These are phyloP conservation scores for Dendrocincla tyrannina DNA, from an alignment of 2,797 vertebrate species.

Conservation along the genomic window DNA sequence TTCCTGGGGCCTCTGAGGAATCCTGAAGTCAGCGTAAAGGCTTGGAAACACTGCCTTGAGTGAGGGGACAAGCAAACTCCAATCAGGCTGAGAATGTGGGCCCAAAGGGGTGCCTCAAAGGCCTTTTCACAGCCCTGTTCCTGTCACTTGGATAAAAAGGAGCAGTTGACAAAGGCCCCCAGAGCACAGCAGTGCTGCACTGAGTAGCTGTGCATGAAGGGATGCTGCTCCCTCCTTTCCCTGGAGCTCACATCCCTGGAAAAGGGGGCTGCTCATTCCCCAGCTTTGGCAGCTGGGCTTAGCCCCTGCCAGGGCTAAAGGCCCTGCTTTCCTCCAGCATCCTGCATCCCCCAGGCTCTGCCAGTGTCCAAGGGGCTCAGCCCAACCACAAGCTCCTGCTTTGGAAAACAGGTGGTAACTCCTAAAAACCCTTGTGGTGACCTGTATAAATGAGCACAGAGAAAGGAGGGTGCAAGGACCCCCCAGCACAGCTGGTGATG, in stretches of 20 bases:
- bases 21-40: neutral
- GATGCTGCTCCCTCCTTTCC: neutral
- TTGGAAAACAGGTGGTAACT: neutral
- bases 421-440: neutral
- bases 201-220: neutral
- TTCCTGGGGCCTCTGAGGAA: neutral
- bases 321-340: neutral
- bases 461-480: neutral
- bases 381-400: neutral
- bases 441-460: neutral
- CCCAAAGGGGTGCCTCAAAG: neutral
- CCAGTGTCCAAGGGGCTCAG: neutral
- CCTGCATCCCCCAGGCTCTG: neutral
- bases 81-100: neutral
- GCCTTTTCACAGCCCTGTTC: neutral
- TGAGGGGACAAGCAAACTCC: neutral
- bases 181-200: neutral
- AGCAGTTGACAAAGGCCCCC: neutral
- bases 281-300: neutral
- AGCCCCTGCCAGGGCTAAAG: neutral
- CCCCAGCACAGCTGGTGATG: neutral
- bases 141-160: constrained; percentile 2
- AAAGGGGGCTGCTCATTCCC: neutral
- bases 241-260: neutral
- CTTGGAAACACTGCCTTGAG: neutral